Base-by-base conservation (phyloP, 2,888 invertebrate species). In the Melanophora roralis region DNA sequence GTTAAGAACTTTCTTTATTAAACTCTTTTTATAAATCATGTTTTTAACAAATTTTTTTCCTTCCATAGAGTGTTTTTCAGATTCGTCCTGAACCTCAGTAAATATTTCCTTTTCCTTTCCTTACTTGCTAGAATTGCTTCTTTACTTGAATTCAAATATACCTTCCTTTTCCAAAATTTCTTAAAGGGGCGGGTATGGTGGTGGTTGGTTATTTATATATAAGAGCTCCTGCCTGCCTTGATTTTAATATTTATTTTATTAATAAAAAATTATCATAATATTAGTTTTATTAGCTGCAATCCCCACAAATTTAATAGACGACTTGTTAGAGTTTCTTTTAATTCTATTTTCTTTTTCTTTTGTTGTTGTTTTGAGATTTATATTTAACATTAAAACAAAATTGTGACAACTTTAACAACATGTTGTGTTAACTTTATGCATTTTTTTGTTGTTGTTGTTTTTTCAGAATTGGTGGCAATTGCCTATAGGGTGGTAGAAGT, bases 211-310 rank as follows among this genome's bases (percentile, higher is more conserved):
- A 6, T 4, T 21, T 6, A 0, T n/a, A 19, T 14, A 27, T 6
- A 47, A 32, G 57, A 34, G 36, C 19, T 62, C 60, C 36, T 32
- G 57, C 65, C 49, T 57, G 57, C 65, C 49, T 57, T 60, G 60
- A 62, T 69, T 69, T 62, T 67, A 23, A 74, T 45, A 67, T 67
- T 57, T 64, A 72, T 74, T 57, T 65, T 74, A 51, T 62, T 69
- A 64, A 69, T 57, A 64, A 34, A 62, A 69, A 64, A 65, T 77
- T 65, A 65, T 65, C 64, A 77, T 65, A 69, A 64, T 55, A 57
- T 69, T 62, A 40, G 40, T 71, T 57, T 51, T 11, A 62, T 57
- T 19, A 23, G 71, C 32, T 47, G 36, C 11, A 68, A 11, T 14
- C 3, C n/a, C 19, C 12, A 55, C 5, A 47, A 38, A 47, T 57